phyloP scores from a whole-genome alignment of 2,113 vertebrate genomes.

The Coturnix japonica region DNA sequence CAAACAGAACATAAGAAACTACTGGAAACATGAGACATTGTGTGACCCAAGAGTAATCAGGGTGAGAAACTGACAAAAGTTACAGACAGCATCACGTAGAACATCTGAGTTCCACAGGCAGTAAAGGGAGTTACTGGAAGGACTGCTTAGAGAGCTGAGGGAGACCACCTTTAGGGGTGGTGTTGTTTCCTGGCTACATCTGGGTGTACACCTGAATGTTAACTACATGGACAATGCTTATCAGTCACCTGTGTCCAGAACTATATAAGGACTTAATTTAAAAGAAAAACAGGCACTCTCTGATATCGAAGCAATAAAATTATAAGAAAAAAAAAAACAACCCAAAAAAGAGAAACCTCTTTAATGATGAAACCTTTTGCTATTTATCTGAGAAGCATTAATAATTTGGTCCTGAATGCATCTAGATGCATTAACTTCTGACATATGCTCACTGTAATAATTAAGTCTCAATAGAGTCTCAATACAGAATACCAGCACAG shows the following conservation, averaged over 20 bases:
- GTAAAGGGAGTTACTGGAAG: not conserved
- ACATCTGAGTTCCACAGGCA: not conserved
- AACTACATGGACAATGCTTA: not conserved
- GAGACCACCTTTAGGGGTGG: not conserved
- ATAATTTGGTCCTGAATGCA: not conserved
- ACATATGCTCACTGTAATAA: not conserved
- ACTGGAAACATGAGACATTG: not conserved
- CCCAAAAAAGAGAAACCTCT: not conserved
- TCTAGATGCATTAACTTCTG: not conserved
- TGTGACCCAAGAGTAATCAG: not conserved
- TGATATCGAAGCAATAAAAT: not conserved
- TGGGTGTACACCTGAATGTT: not conserved
- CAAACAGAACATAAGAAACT: not conserved
- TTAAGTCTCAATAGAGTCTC: not conserved
- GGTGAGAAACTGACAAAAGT: not conserved
- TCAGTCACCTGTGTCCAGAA: not conserved
- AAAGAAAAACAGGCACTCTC: not conserved
- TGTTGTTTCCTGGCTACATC: not conserved
- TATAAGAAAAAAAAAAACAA: not conserved
- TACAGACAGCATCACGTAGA: not conserved
- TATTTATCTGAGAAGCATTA: not conserved
- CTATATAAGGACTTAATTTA: not conserved
- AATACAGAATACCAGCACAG: no score
- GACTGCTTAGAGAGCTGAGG: not conserved
- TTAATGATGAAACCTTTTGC: not conserved